Percentiles rank a stretch among this genome's conserved stretches.
phyloP scores from a whole-genome alignment of 2,113 vertebrate species.

The Platysternon megacephalum region DNA sequence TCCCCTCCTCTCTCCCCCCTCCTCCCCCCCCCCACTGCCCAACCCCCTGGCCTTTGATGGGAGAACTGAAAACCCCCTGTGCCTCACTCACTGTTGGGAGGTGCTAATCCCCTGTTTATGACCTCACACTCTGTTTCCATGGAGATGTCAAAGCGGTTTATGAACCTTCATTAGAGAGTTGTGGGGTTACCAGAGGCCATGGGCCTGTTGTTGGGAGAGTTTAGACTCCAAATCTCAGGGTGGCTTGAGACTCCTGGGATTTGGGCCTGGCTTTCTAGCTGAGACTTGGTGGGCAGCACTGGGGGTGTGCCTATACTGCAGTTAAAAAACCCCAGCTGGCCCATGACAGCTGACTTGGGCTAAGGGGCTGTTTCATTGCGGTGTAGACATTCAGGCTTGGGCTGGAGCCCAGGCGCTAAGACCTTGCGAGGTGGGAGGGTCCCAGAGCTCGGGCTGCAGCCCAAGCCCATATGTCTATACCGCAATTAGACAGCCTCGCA shows the following conservation, averaged over 20 bases:
- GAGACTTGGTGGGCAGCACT: not conserved
- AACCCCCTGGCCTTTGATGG: slow-evolving; percentile 37
- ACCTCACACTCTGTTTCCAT: slow-evolving; percentile 77
- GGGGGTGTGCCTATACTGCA: not conserved
- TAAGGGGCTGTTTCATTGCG: no score
- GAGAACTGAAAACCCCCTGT: not conserved
- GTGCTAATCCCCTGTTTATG: slow-evolving; percentile 78
- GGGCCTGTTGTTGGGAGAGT: slow-evolving; percentile 58
- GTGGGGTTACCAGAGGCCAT: slow-evolving; percentile 74
- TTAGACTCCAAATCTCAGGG: not conserved
- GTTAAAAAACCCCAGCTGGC: not conserved
- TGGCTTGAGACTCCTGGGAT: not conserved
- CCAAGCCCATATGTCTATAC: not conserved
- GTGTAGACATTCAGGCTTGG: no score
- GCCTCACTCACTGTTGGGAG: slow-evolving; percentile 50
- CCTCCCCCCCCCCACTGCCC: not conserved
- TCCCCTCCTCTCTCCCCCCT: not conserved
- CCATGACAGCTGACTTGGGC: no score
- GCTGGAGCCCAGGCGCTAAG: no score
- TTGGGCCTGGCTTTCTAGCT: slow-evolving; percentile 9
- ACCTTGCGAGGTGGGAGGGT: not conserved
- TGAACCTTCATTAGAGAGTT: slow-evolving; percentile 63
- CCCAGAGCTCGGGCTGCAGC: not conserved
- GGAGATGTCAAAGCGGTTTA: slow-evolving; percentile 70
- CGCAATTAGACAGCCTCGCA: not conserved